phyloP scores from a whole-genome alignment of 2,888 invertebrate species.

The Melipona bicolor region DNA sequence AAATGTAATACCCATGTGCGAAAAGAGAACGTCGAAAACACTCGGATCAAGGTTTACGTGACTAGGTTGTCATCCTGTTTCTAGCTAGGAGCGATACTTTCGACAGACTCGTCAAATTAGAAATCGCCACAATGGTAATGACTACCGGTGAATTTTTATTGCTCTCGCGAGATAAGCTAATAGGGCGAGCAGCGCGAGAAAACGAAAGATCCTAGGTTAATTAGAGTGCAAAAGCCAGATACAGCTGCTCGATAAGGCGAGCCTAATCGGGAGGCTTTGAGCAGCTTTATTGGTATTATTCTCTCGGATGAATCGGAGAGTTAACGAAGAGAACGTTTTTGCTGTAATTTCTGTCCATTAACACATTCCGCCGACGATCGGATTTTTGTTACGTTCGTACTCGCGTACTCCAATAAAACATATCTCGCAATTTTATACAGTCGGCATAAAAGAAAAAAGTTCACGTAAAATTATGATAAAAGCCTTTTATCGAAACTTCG shows the following conservation, averaged over 20 bases:
- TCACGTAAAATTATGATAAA: too few species aligned
- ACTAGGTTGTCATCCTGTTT: background rate
- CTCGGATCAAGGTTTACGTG: background rate
- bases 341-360: background rate
- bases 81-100: background rate
- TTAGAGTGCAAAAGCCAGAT: slow-evolving; percentile 14
- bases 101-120: background rate
- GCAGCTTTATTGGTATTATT: slow-evolving; percentile 4
- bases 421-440: too few species aligned
- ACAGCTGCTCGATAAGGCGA: background rate
- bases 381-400: background rate
- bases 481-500: too few species aligned
- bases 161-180: background rate
- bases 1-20: slow-evolving; percentile 16
- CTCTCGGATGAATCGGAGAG: background rate
- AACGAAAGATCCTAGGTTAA: slow-evolving; percentile 11
- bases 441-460: too few species aligned
- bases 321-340: slow-evolving; percentile 15
- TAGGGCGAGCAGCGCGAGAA: background rate
- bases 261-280: background rate
- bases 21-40: background rate
- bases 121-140: background rate
- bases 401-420: too few species aligned
- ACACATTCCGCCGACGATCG: background rate
- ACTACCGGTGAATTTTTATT: background rate